phyloP scores from a whole-genome alignment of 1,140 invertebrate species.

The Anastrepha obliqua region DNA sequence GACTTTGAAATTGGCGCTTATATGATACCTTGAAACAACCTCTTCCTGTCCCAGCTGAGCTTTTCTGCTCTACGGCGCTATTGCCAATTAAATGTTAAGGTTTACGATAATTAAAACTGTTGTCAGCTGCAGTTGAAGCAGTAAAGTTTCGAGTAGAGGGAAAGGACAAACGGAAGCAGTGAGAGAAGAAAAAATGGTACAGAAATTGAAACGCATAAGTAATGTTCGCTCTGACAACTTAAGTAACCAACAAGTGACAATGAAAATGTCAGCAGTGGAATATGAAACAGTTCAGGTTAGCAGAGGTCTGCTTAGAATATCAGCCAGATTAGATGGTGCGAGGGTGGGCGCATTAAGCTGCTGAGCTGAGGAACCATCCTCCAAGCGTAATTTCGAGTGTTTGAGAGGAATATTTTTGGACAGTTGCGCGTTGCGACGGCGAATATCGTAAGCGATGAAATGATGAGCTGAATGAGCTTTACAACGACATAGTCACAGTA shows the following conservation, averaged over 20 bases:
- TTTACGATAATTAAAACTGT: slow-evolving; percentile 45
- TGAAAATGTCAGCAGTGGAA: slow-evolving; percentile 34
- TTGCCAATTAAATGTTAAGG: slow-evolving; percentile 1
- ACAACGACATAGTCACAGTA: no score
- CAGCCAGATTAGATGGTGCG: not conserved
- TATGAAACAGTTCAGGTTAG: not conserved
- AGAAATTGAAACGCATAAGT: not conserved
- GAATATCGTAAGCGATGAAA: no score
- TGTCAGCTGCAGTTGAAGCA: not conserved
- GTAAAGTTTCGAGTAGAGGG: not conserved
- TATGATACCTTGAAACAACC: not conserved
- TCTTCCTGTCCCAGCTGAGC: not conserved
- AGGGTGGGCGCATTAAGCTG: not conserved
- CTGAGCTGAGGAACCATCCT: no score
- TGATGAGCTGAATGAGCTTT: no score
- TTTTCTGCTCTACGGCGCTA: not conserved
- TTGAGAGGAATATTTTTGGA: no score
- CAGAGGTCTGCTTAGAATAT: not conserved
- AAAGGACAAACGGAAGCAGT: not conserved
- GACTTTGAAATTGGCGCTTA: not conserved
- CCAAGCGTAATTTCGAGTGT: not conserved
- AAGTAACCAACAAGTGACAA: slow-evolving; percentile 33
- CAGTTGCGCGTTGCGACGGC: no score
- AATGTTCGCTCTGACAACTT: slow-evolving; percentile 28
- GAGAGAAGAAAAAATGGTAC: not conserved